phyloP scores from a whole-genome alignment of 2,113 vertebrate species.

The Pseudois nayaur region DNA sequence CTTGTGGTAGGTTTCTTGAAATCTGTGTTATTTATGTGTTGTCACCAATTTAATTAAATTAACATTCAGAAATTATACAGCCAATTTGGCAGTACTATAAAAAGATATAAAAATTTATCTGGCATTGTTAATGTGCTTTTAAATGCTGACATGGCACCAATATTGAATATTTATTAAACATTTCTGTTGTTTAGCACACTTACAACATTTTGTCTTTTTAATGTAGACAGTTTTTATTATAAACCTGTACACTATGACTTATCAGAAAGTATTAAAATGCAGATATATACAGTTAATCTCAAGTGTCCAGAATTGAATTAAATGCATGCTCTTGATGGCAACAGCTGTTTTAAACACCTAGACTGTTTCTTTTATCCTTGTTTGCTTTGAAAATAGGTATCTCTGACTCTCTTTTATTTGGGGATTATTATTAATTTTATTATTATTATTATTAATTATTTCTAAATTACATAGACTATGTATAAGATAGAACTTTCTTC shows the following conservation, averaged over 20 bases:
- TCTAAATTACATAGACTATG: neutral
- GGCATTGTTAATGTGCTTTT: slow-evolving; percentile 17
- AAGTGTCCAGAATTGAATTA: neutral
- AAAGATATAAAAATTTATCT: slow-evolving; percentile 18
- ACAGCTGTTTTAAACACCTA: neutral
- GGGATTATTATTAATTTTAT: neutral
- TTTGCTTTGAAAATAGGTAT: neutral
- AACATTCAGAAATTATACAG: slow-evolving; percentile 47
- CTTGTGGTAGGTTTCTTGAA: slow-evolving; percentile 9
- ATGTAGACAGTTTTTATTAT: neutral
- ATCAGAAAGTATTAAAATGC: neutral
- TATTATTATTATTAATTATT: neutral
- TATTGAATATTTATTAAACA: neutral
- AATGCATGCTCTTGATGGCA: neutral
- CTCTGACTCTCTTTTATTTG: neutral
- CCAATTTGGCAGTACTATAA: slow-evolving; percentile 30
- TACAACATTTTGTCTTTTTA: neutral
- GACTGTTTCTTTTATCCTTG: neutral
- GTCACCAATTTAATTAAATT: slow-evolving; percentile 39
- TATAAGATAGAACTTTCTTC: neutral
- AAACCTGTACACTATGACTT: neutral
- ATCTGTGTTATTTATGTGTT: neutral
- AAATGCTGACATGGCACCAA: neutral
- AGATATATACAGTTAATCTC: neutral
- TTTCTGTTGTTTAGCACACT: neutral